Evolutionary conservation across 2,113 vertebrate genomes (phyloP).

Genomic region (Catharus minimus): DNA sequence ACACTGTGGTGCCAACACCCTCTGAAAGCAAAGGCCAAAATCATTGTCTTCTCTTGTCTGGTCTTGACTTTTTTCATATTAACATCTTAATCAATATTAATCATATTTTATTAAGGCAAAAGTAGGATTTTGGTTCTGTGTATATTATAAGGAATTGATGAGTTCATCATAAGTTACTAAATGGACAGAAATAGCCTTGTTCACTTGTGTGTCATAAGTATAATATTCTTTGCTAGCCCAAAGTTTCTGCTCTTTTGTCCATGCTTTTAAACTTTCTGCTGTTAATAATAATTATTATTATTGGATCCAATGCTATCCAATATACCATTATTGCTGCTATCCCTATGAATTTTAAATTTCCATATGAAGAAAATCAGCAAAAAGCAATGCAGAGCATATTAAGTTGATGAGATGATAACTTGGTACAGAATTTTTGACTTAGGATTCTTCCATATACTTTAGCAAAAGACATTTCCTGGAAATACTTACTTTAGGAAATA

Average conservation of each 20-base stretch:
- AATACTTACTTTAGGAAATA: neutral
- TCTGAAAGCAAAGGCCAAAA: neutral
- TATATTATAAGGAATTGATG: neutral
- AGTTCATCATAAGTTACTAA: neutral
- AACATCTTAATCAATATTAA: neutral
- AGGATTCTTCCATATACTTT: neutral
- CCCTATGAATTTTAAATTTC: neutral
- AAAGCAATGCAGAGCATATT: neutral
- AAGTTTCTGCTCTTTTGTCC: neutral
- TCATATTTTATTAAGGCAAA: neutral
- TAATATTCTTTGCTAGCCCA: neutral
- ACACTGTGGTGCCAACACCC: neutral
- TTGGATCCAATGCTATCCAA: neutral
- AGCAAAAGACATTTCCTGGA: neutral
- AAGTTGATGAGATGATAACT: neutral
- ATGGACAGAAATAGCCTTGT: neutral
- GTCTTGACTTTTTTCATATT: neutral
- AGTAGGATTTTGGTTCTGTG: neutral
- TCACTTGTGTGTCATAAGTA: neutral
- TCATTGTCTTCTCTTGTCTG: neutral
- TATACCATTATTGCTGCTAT: neutral
- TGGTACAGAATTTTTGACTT: neutral
- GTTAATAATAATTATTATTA: neutral
- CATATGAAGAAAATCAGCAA: neutral
- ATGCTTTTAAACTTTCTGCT: neutral